Base-by-base conservation (phyloP, 2,888 invertebrate species). In the Cantharis nigra region DNA sequence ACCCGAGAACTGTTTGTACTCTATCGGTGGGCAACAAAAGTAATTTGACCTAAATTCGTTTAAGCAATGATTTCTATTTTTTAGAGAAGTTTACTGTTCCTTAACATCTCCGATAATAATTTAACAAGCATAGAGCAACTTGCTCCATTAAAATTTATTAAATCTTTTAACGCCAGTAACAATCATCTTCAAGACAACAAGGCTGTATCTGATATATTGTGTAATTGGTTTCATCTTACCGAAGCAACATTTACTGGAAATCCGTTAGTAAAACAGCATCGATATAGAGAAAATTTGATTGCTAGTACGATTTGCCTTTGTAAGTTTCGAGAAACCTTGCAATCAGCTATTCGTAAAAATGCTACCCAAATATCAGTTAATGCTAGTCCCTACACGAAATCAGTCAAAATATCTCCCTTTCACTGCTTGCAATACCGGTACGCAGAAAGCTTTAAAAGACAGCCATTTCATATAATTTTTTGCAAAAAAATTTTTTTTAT, bases 211-310 rank as follows among this genome's bases (percentile, higher is more conserved):
- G 89, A 91, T 71, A 89, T 90, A 62, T 82, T 94, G 7, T 90
- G 90, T 79, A 89, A 90, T 18, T 89, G 94, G 83, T 82, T 87
- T n/a, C 88, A 88, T 78, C 87, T 95, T 33, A 89, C 89, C 64
- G 91, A 92, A 75, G 87, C 91, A 0, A 91, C 90, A 80, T 90
- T 94, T 74, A 87, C 86, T 64, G 92, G 91, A 0, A 94, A 94
- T 86, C 93, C 93, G 0, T 91, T 94, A 82, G 90, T 91, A 1
- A 91, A 89, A 82, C 89, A 90, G 80, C 92, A 91, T 83, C 90
- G 92, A 75, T 95, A 93, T 83, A 91, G 92, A 82, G 94, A 94
- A 86, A 92, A 91, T 75, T 87, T 94, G 10, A 93, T 93, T 72
- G 92, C 92, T 2, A 91, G 91, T 84, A 91, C 92, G 5, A 62